These are phyloP conservation scores for Dendrolimus pini DNA, from an alignment of 2,888 invertebrate genomes.

Conservation along the genomic window DNA sequence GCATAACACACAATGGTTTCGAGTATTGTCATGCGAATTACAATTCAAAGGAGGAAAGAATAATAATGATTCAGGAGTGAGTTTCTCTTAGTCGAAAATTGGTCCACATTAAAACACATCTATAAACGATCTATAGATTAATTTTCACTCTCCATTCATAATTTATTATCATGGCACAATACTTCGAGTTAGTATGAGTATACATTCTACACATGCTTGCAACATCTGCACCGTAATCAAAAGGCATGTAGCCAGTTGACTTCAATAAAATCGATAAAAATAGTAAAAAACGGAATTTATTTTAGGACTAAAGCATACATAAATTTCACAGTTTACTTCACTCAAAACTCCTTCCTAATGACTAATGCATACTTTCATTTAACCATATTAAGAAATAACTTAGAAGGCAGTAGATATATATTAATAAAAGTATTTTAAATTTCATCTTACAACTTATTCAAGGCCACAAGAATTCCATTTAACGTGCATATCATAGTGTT, in stretches of 20 bases:
- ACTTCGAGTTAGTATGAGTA: background rate
- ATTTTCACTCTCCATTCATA: background rate
- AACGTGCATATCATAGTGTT: background rate
- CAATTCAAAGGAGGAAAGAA: too few relatives aligned
- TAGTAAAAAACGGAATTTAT: background rate
- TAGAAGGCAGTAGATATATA: background rate
- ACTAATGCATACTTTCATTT: background rate
- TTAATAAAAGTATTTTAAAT: background rate
- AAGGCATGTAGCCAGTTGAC: background rate
- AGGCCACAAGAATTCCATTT: background rate
- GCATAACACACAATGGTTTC: too few relatives aligned
- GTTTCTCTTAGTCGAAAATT: background rate
- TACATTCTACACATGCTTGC: background rate
- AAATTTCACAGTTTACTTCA: background rate
- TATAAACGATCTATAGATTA: background rate
- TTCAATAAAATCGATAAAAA: background rate
- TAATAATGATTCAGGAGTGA: too few relatives aligned
- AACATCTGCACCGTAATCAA: background rate
- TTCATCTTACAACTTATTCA: background rate
- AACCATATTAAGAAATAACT: background rate
- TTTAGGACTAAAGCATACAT: background rate
- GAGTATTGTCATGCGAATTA: too few relatives aligned
- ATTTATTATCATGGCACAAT: background rate
- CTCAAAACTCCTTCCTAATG: background rate
- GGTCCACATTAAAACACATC: background rate